Evolutionary conservation across 2,888 invertebrate genomes (phyloP).

Genomic region (Clivina fossor): DNA sequence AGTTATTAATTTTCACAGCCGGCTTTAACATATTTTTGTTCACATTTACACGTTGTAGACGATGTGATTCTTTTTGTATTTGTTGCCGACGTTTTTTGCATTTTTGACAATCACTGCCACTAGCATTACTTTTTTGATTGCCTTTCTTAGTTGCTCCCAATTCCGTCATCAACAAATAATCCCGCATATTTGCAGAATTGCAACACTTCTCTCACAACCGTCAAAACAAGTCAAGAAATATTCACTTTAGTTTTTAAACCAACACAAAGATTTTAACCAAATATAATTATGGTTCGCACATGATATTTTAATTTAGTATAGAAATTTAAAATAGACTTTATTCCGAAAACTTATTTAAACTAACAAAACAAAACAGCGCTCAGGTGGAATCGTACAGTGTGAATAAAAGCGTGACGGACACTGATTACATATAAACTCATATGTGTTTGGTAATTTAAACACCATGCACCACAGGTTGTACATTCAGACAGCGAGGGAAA

Average conservation of each 20-base stretch:
- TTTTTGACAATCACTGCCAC: slow-evolving; percentile 1
- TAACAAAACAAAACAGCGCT: slow-evolving; percentile 11
- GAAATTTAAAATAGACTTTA: background rate
- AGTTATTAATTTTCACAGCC: slow-evolving; percentile 2
- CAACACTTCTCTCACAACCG: too few species aligned
- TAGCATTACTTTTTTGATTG: background rate
- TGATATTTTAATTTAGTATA: slow-evolving; percentile 1
- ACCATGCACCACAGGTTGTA: background rate
- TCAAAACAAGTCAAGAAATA: too few species aligned
- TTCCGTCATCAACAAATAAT: slow-evolving; percentile 19
- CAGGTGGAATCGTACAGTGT: slow-evolving; percentile 2
- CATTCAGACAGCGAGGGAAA: slow-evolving; percentile 1
- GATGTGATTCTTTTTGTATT: background rate
- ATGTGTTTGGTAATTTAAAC: slow-evolving; percentile 13
- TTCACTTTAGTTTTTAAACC: too few species aligned
- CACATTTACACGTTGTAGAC: background rate
- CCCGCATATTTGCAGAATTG: slow-evolving; percentile 16
- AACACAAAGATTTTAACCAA: too few species aligned
- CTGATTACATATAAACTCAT: slow-evolving; percentile 22
- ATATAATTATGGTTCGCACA: slow-evolving; percentile 8
- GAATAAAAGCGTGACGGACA: slow-evolving; percentile 24
- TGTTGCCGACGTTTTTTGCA: slow-evolving; percentile 6
- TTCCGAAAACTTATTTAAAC: background rate
- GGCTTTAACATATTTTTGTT: slow-evolving; percentile 20
- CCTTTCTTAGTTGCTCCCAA: slow-evolving; percentile 19